These are phyloP conservation scores for Microctenopoma lineatum DNA, from an alignment of 2,797 vertebrate species.

Conservation along the genomic window DNA sequence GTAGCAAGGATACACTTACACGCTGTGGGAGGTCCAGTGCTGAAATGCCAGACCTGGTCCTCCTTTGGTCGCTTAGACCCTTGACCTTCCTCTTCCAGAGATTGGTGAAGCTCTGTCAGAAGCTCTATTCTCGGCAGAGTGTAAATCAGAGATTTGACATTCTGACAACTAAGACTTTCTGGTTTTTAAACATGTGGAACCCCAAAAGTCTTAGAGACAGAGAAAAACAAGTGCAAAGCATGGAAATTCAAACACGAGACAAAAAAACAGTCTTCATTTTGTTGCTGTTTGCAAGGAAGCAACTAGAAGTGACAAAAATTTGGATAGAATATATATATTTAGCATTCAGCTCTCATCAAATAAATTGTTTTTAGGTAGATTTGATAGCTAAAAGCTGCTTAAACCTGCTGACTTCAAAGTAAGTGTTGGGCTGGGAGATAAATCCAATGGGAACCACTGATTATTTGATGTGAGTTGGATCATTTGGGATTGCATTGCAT, in stretches of 20 bases:
- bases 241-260: background rate
- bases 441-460: constrained; percentile 47
- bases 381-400: constrained; percentile 65
- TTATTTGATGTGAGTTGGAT: constrained; percentile 43
- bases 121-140: constrained; percentile 43
- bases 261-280: constrained; percentile 3
- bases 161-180: constrained; percentile 15
- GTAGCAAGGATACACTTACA: constrained; percentile 27
- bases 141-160: constrained; percentile 35
- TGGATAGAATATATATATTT: constrained; percentile 27
- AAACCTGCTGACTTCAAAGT: constrained; percentile 59
- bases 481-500: constrained; percentile 15
- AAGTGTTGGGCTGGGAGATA: constrained; percentile 44
- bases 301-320: constrained; percentile 31
- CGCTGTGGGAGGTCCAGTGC: constrained; percentile 29
- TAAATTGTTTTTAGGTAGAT: constrained; percentile 52
- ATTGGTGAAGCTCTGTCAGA: constrained; percentile 53
- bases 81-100: constrained; percentile 46
- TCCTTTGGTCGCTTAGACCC: constrained; percentile 47
- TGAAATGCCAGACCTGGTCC: constrained; percentile 24
- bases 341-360: constrained; percentile 43
- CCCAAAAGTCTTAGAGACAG: background rate
- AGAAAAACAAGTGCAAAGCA: background rate
- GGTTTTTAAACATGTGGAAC: constrained; percentile 4
- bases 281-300: constrained; percentile 6